These are phyloP conservation scores for Rhegmatorhina hoffmannsi DNA, from an alignment of 2,113 vertebrate species.

Conservation along the genomic window DNA sequence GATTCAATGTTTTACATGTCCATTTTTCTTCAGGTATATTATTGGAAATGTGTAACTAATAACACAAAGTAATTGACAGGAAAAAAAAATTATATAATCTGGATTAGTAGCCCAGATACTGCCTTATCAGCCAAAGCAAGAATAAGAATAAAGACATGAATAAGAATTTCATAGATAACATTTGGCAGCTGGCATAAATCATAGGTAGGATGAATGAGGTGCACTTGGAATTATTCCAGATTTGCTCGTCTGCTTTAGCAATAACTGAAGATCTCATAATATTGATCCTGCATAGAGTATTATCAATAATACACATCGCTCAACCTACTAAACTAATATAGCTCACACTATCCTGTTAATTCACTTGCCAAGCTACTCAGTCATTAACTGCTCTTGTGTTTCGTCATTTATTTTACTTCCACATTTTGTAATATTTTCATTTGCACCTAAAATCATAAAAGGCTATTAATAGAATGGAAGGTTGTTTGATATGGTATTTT, in stretches of 20 bases:
- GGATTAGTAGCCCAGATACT: not conserved
- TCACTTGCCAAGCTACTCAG: conserved; percentile 21
- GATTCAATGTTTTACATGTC: not conserved
- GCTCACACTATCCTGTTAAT: not conserved
- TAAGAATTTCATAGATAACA: not conserved
- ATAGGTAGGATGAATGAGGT: not conserved
- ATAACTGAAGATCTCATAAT: not conserved
- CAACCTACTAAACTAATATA: not conserved
- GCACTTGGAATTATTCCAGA: not conserved
- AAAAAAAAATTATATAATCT: not conserved
- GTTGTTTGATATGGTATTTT: conserved; percentile 33
- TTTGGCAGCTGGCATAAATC: not conserved
- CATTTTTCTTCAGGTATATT: not conserved
- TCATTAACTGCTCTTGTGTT: conserved; percentile 25
- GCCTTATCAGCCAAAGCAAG: not conserved
- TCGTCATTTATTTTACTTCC: conserved; percentile 44
- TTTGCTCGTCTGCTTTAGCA: not conserved
- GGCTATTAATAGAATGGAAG: conserved; percentile 1
- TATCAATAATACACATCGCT: not conserved
- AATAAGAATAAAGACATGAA: not conserved
- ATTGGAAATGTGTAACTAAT: not conserved
- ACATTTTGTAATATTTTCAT: conserved; percentile 53
- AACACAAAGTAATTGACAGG: not conserved
- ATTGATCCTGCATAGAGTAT: not conserved
- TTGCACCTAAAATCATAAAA: conserved; percentile 11